Evolutionary conservation across 2,113 vertebrate species (phyloP), one percentile per base, ranked within the genome.

Genomic region (Prunella fulvescens): DNA sequence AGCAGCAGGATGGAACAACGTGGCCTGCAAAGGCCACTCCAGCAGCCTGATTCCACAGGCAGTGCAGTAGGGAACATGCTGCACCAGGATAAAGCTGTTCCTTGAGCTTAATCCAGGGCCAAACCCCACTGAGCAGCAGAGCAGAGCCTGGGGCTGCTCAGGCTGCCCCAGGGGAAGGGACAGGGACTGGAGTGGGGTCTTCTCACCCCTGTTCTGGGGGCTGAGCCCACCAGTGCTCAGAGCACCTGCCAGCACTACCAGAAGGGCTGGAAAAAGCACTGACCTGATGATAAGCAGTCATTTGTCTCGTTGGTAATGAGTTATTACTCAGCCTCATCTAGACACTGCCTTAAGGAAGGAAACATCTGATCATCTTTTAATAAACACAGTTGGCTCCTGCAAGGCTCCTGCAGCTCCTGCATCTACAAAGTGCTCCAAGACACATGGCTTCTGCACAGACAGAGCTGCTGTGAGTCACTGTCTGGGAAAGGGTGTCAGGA

Each of bases 291-390:
- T 64, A 20, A 91, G 87, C 78, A 93, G 73, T 86, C 88, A 92
- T 80, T 92, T 95, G 74, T 96, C 94, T 96, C 1, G 1, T 86
- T 88, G 82, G 71, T 86, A 92, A 91, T 83, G 90, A 95, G 90
- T 83, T 95, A 88, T 82, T 93, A 80, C 79, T 88, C 79, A 90
- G 85, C 35, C 92, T 51, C 90, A 97, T 94, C 82, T 80, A 90
- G 93, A 94, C 74, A 50, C 76, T 94, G 96, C 95, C 93, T 85
- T 85, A 31, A 90, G 93, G 87, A 86, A 90, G 51, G 89, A 84
- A 97, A 81, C 94, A 95, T 92, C 91, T 93, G 96, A 96, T 96
- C 86, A 72, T 91, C 91, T 95, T 95, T 91, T 95, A 94, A 97
- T 92, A 93, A 94, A 89, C 93, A 90, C 80, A 88, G 95, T 95